These are phyloP conservation scores for Anomalospiza imberbis DNA, from an alignment of 2,797 vertebrate species.

Conservation along the genomic window DNA sequence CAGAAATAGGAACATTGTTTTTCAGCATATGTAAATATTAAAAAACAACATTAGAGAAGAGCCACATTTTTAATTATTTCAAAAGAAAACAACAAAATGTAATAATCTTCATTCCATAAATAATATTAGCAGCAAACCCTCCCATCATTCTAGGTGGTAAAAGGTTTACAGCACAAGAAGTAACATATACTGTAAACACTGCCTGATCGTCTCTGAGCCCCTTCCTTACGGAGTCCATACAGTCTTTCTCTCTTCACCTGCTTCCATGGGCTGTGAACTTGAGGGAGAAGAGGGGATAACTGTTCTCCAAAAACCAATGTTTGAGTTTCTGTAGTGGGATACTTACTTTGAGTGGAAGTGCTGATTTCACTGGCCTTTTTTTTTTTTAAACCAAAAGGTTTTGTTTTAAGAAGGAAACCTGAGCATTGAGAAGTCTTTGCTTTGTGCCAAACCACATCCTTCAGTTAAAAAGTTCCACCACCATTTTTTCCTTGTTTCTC, in stretches of 20 bases:
- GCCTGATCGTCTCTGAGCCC: background rate
- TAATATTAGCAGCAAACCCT: constrained; percentile 76
- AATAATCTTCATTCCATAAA: constrained; percentile 75
- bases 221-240: background rate
- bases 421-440: background rate
- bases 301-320: background rate
- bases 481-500: background rate
- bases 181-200: background rate
- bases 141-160: background rate
- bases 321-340: background rate
- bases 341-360: background rate
- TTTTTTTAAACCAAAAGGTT: background rate
- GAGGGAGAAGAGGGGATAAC: background rate
- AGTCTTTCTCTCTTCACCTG: background rate
- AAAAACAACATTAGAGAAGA: constrained; percentile 34
- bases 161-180: constrained; percentile 19
- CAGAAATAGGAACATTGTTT: background rate
- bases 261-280: background rate
- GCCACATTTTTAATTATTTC: constrained; percentile 67
- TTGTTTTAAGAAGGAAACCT: background rate
- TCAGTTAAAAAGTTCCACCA: background rate
- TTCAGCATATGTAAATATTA: background rate
- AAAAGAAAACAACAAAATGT: constrained; percentile 69
- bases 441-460: background rate
- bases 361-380: background rate